A percentile compares a stretch with the other conserved stretches of the same genome.
phyloP scores from a whole-genome alignment of 2,797 vertebrate genomes.

The Microchirus variegatus region DNA sequence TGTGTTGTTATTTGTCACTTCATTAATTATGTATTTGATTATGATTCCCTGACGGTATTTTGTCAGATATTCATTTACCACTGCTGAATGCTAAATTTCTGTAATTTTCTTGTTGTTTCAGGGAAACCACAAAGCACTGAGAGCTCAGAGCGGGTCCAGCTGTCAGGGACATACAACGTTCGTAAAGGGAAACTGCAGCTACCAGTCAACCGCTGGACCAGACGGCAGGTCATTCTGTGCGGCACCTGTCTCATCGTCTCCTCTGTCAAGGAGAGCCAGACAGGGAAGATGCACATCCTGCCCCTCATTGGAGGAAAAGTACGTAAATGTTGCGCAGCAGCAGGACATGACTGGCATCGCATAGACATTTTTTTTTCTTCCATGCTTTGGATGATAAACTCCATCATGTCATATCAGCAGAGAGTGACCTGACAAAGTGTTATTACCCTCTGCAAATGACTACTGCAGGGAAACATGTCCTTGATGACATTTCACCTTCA shows the following conservation, averaged over 20 bases:
- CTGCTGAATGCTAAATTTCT: not conserved
- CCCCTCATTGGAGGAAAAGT: slow-evolving; percentile 98
- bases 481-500: slow-evolving; percentile 28
- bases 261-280: slow-evolving; percentile 94
- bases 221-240: slow-evolving; percentile 95
- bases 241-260: slow-evolving; percentile 98
- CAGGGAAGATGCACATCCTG: slow-evolving; percentile 97
- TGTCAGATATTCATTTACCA: not conserved
- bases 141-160: slow-evolving; percentile 92
- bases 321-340: slow-evolving; percentile 49
- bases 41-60: slow-evolving; percentile 5
- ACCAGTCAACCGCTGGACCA: slow-evolving; percentile 96
- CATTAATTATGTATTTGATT: too few relatives aligned
- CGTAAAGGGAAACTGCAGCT: slow-evolving; percentile 98
- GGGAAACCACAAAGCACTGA: slow-evolving; percentile 92
- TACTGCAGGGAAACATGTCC: slow-evolving; percentile 23
- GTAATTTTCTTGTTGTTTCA: slow-evolving; percentile 65
- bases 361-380: not conserved
- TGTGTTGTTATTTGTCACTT: too few relatives aligned
- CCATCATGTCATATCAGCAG: slow-evolving; percentile 24
- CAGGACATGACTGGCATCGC: not conserved
- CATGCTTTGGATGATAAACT: slow-evolving; percentile 36
- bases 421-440: slow-evolving; percentile 31
- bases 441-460: slow-evolving; percentile 26
- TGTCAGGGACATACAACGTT: slow-evolving; percentile 95